Evolutionary conservation across 2,888 invertebrate species (phyloP).

Genomic region (Microctonus hyperodae): DNA sequence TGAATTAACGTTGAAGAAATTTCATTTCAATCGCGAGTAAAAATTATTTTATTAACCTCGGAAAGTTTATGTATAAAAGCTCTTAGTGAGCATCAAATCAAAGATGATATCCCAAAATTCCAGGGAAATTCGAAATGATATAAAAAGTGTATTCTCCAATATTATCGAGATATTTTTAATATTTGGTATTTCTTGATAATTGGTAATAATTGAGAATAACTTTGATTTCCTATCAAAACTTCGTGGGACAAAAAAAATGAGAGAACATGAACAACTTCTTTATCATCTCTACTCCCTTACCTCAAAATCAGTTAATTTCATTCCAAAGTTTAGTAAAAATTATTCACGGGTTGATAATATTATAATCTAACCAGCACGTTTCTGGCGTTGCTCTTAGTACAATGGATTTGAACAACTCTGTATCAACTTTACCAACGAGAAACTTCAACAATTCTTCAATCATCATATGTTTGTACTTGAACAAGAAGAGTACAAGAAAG

Average conservation of each 20-base stretch:
- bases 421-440: constrained; percentile 99
- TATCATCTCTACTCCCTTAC: background rate
- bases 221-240: too few species aligned
- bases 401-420: constrained; percentile 99
- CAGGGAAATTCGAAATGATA: too few species aligned
- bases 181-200: too few species aligned
- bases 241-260: too few species aligned
- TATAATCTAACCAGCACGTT: constrained; percentile 1
- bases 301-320: constrained; percentile 17
- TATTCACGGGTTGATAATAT: background rate
- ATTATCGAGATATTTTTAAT: too few species aligned
- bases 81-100: background rate
- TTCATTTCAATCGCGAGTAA: background rate
- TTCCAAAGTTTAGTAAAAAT: constrained; percentile 7
- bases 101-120: background rate
- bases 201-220: too few species aligned
- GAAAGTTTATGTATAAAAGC: background rate
- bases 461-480: constrained; percentile 99
- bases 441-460: constrained; percentile 99
- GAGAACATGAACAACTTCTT: too few species aligned
- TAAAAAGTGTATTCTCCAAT: too few species aligned
- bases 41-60: too few species aligned
- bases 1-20: too few species aligned
- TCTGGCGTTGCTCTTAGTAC: constrained; percentile 69
- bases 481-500: constrained; percentile 98